Evolutionary conservation across 2,888 invertebrate genomes (phyloP).

Genomic region (Ectropis crepuscularia): DNA sequence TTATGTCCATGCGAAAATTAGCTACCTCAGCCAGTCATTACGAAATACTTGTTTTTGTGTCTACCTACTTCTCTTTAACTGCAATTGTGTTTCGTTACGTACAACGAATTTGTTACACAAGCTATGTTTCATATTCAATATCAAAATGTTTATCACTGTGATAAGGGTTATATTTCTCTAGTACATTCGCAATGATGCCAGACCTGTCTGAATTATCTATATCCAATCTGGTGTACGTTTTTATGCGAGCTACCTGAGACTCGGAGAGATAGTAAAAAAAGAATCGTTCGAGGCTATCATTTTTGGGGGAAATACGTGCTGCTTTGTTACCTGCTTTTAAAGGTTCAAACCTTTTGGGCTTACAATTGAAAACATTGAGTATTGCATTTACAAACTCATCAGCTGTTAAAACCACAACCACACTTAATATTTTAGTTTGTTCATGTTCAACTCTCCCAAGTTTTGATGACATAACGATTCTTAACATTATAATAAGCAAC

Average conservation of each 20-base stretch:
- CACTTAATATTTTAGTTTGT: neutral
- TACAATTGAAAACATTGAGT: constrained; percentile 26
- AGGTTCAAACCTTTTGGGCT: constrained; percentile 34
- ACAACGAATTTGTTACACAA: constrained; percentile 36
- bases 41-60: constrained; percentile 42
- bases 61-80: constrained; percentile 34
- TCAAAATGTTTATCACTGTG: constrained; percentile 38
- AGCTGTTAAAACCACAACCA: neutral
- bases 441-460: too few relatives aligned
- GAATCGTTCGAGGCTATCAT: constrained; percentile 39
- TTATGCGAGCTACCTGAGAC: constrained; percentile 40
- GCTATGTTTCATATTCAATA: constrained; percentile 31
- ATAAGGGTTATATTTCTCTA: constrained; percentile 35
- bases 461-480: neutral
- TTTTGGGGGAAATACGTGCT: constrained; percentile 36
- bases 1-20: constrained; percentile 44
- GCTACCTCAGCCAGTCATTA: constrained; percentile 33
- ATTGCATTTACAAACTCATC: neutral
- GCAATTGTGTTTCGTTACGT: constrained; percentile 36
- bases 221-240: constrained; percentile 34
- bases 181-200: constrained; percentile 37
- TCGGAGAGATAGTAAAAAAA: constrained; percentile 41
- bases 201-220: constrained; percentile 36
- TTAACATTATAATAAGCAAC: neutral
- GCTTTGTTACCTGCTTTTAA: constrained; percentile 40